Percentiles rank a stretch among this genome's conserved stretches.
Conservation (phyloP, 2,113 vertebrate species). For the Piprites chloris region DNA sequence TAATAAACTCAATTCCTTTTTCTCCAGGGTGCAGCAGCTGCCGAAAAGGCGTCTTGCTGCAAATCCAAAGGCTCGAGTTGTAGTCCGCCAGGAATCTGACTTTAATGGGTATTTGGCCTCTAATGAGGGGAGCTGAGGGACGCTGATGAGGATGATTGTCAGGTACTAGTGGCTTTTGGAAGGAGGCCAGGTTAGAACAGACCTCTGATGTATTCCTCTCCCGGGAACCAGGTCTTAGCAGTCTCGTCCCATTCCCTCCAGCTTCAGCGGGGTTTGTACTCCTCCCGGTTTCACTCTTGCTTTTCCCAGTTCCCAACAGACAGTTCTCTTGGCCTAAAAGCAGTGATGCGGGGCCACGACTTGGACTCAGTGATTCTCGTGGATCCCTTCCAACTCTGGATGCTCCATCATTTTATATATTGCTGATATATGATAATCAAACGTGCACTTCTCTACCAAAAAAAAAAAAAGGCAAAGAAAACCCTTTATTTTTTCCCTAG, state of each 20-base stretch:
- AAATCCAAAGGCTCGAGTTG: neutral
- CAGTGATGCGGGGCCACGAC: neutral
- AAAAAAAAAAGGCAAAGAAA: neutral
- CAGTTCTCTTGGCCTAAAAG: neutral
- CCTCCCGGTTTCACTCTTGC: neutral
- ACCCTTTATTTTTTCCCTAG: accelerated
- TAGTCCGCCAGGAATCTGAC: neutral
- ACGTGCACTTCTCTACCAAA: neutral
- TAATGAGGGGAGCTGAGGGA: neutral
- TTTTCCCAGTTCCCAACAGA: neutral
- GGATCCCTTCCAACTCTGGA: neutral
- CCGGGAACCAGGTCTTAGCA: neutral
- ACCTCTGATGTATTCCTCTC: neutral
- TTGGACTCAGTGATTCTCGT: accelerated
- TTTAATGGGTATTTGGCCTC: neutral
- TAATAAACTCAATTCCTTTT: neutral
- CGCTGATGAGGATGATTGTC: neutral
- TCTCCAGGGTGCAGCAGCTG: neutral
- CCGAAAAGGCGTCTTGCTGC: neutral
- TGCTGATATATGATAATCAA: neutral
- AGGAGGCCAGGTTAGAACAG: neutral
- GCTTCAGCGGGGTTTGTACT: neutral
- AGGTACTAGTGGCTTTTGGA: neutral
- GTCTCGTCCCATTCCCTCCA: neutral
- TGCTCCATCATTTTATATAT: neutral